Base-by-base conservation (phyloP, 1,140 invertebrate genomes). In the Drosophila jambulina region DNA sequence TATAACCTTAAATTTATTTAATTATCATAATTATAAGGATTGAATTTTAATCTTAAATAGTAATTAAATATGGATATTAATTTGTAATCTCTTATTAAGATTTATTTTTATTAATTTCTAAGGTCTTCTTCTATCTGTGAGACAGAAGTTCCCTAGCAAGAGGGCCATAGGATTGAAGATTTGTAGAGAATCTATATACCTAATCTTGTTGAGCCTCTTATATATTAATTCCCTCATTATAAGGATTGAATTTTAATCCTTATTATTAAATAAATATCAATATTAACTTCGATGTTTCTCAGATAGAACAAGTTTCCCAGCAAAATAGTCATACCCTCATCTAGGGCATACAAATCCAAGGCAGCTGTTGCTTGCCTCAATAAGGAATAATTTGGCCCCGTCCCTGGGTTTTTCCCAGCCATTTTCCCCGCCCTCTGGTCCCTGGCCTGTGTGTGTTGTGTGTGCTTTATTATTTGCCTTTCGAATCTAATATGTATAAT, bases 291-390 rank as follows among this genome's bases (percentile, higher is more conserved):
- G 2, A 43, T 32, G 29, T 32, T 13, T 23, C 10, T 21, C 42
- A 19, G 12, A 40, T 34, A 1, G 0, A 34, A 34, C 32, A 34
- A 34, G 10, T 34, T 12, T 4, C 32, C 0, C 32, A 34, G 3
- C 15, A n/a, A 12, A 51, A 19, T 5, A 2, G 0, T 2, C 2
- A 38, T 23, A 56, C 21, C 53, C 34, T 8, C 4, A 4, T 6
- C 10, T 12, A 54, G 53, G 15, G 34, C 15, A 56, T 25, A 6
- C 21, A 54, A 56, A 56, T 56, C 21, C 53, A 12, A 29, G 69
- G 63, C 80, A 83, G 67, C 58, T 82, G 79, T 68, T 86, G 74
- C 75, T 67, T 64, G 60, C 53, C 60, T 69, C 72, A 84, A 81
- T 74, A 63, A 68, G 62, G 56, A 81, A 76, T 76, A 76, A 76